Conservation (phyloP, 2,113 vertebrate species). For the Trachemys scripta region DNA sequence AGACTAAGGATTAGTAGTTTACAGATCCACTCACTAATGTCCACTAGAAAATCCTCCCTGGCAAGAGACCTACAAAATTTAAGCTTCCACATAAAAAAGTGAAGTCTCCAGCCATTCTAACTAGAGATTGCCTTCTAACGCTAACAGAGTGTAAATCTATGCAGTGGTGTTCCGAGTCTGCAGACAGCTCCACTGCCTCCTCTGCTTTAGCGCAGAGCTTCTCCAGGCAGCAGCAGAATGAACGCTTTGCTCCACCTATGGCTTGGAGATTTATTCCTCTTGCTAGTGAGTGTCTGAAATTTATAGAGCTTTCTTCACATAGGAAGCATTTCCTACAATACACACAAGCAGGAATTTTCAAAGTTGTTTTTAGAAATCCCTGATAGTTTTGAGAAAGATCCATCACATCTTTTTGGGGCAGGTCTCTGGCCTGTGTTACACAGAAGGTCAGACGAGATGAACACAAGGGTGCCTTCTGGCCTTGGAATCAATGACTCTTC, state of each 20-base stretch:
- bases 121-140: background rate
- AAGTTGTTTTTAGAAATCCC: background rate
- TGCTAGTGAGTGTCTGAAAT: fast-evolving
- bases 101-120: background rate
- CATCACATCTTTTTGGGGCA: background rate
- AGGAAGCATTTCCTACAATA: background rate
- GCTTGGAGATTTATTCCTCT: background rate
- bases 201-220: background rate
- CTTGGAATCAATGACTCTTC: background rate
- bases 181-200: fast-evolving
- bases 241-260: background rate
- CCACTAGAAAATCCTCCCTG: conserved; percentile 59
- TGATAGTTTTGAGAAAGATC: too few relatives aligned
- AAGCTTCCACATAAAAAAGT: background rate
- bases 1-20: conserved; percentile 33
- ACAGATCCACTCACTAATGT: conserved; percentile 39
- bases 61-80: background rate
- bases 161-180: background rate
- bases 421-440: too few relatives aligned
- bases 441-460: too few relatives aligned
- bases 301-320: fast-evolving
- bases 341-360: background rate
- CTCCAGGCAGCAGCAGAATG: background rate
- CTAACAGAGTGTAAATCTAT: background rate
- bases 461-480: too few relatives aligned